These are phyloP conservation scores for Auanema sp. DNA, from an alignment of 2,888 invertebrate species.

Conservation along the genomic window DNA sequence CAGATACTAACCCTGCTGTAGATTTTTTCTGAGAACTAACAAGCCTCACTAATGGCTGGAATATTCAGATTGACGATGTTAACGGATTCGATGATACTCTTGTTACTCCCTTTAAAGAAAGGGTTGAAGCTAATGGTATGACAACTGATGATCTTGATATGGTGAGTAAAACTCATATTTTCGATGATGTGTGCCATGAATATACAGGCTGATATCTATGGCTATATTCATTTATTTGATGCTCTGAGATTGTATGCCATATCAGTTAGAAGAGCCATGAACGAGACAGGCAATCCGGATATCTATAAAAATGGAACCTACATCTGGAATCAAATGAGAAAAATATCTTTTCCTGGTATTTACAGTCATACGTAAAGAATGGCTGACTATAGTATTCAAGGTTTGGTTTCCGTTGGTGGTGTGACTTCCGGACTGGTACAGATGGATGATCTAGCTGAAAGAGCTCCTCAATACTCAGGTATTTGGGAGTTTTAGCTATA, in stretches of 20 bases:
- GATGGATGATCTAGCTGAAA: constrained; percentile 62
- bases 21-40: neutral
- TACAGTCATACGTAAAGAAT: neutral
- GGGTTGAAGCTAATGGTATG: constrained; percentile 54
- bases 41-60: neutral
- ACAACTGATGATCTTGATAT: constrained; percentile 55
- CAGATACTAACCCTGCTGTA: no score
- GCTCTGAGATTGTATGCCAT: constrained; percentile 58
- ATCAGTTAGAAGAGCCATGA: constrained; percentile 49
- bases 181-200: neutral
- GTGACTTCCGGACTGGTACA: constrained; percentile 53
- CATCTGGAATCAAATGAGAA: constrained; percentile 61
- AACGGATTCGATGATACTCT: constrained; percentile 62
- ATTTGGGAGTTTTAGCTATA: neutral
- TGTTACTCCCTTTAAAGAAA: constrained; percentile 57
- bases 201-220: constrained; percentile 55
- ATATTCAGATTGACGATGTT: constrained; percentile 55
- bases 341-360: constrained; percentile 51
- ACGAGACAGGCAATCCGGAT: constrained; percentile 43
- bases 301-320: constrained; percentile 52
- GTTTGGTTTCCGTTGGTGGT: constrained; percentile 53
- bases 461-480: constrained; percentile 59
- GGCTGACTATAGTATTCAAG: constrained; percentile 15
- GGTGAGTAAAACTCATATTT: constrained; percentile 20
- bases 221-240: constrained; percentile 62